These are phyloP conservation scores for Hyposmocoma kahamanoa DNA, from an alignment of 1,140 invertebrate genomes.

Conservation along the genomic window DNA sequence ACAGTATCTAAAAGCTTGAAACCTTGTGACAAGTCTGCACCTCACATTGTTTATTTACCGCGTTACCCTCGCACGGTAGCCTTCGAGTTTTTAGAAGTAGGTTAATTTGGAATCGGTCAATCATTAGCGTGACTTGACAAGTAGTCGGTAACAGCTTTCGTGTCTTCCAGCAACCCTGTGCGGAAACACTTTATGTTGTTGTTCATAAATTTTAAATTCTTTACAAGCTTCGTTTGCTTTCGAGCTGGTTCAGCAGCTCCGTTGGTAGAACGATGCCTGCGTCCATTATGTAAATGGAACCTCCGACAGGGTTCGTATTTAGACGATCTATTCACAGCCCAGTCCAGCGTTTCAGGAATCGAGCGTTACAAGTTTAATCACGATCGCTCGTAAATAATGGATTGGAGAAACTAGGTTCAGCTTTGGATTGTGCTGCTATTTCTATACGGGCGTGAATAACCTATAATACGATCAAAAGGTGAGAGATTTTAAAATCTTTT, in stretches of 20 bases:
- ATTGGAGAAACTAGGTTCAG: neutral
- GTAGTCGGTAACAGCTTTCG: slow-evolving; percentile 21
- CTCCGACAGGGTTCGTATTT: slow-evolving; percentile 38
- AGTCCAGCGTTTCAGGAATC: slow-evolving; percentile 17
- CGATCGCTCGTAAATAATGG: slow-evolving; percentile 14
- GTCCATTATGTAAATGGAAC: slow-evolving; percentile 63
- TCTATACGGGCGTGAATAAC: too few relatives aligned
- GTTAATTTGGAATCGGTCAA: slow-evolving; percentile 52
- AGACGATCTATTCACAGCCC: slow-evolving; percentile 45
- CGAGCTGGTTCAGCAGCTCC: slow-evolving; percentile 31
- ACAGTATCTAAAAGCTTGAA: too few relatives aligned
- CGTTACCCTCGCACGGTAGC: too few relatives aligned
- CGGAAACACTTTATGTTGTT: slow-evolving; percentile 25
- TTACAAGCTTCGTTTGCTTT: slow-evolving; percentile 26
- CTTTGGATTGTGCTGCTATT: neutral
- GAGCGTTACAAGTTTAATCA: slow-evolving; percentile 27
- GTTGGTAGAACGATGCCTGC: slow-evolving; percentile 35
- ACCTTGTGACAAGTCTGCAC: too few relatives aligned
- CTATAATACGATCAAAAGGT: too few relatives aligned
- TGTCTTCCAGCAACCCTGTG: slow-evolving; percentile 28
- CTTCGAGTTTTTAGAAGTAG: too few relatives aligned
- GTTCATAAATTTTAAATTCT: slow-evolving; percentile 34
- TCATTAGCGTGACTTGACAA: slow-evolving; percentile 50
- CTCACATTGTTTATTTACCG: too few relatives aligned
- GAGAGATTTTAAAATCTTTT: too few relatives aligned